Conservation (phyloP, 2,797 vertebrate genomes). For the Tragelaphus oryx region DNA sequence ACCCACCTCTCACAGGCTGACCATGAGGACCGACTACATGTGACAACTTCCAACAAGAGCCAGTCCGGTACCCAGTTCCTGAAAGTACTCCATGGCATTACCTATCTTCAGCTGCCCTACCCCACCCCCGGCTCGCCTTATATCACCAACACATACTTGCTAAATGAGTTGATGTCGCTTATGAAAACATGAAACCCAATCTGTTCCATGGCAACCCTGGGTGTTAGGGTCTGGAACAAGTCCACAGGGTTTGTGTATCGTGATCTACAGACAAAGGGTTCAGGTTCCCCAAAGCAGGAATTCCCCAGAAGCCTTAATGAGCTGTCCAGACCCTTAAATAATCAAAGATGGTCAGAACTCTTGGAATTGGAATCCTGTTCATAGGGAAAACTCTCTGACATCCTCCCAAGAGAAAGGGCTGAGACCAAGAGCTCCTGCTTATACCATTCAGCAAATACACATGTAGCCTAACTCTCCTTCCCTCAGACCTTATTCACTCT, state of each 20-base stretch:
- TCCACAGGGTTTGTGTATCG: background rate
- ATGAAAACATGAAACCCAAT: constrained; percentile 13
- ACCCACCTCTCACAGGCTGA: background rate
- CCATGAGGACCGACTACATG: background rate
- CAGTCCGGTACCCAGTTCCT: background rate
- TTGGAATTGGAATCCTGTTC: background rate
- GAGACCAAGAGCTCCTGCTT: background rate
- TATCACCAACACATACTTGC: background rate
- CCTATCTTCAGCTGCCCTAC: background rate
- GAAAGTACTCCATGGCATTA: background rate
- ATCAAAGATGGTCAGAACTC: constrained; percentile 15
- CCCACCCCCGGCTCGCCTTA: background rate
- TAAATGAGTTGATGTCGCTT: background rate
- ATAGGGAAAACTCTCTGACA: background rate
- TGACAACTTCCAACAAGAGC: background rate
- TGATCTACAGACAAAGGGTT: background rate
- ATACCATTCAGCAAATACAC: background rate
- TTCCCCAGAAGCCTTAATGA: background rate
- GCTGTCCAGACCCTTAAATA: background rate
- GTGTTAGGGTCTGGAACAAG: background rate
- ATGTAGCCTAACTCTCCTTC: background rate
- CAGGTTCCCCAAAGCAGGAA: background rate
- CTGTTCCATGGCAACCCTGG: background rate
- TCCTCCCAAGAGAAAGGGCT: background rate
- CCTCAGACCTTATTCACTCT: background rate